phyloP scores from a whole-genome alignment of 2,797 vertebrate species.

The Tamandua tetradactyla region DNA sequence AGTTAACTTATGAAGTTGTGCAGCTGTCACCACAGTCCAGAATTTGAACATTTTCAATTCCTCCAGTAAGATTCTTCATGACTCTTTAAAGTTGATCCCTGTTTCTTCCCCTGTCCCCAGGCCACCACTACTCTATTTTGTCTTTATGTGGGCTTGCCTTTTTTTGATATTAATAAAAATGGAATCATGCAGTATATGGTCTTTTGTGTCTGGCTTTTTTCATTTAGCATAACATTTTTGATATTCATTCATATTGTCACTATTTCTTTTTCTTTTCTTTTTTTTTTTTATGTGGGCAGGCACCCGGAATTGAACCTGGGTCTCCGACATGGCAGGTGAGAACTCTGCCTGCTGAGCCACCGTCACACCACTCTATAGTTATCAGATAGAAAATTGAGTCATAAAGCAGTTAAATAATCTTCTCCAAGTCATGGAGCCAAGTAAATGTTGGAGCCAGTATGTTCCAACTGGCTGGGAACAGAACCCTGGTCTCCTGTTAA shows the following conservation, averaged over 20 bases:
- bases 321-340: too few relatives aligned
- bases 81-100: not conserved
- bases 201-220: conserved; percentile 10
- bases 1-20: not conserved
- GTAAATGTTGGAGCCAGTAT: not conserved
- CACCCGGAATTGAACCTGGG: too few relatives aligned
- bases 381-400: conserved; percentile 26
- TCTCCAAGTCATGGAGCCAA: not conserved
- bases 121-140: not conserved
- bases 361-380: too few relatives aligned
- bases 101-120: not conserved
- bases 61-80: too few relatives aligned
- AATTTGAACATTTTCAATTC: too few relatives aligned
- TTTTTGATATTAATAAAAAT: not conserved
- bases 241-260: not conserved
- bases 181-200: not conserved
- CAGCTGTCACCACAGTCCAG: too few relatives aligned
- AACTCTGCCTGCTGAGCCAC: too few relatives aligned
- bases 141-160: not conserved
- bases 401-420: not conserved
- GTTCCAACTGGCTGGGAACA: conserved; percentile 4
- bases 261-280: too few relatives aligned
- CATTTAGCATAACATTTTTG: not conserved
- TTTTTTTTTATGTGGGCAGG: too few relatives aligned
- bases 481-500: not conserved